These are phyloP conservation scores for Anser cygnoides DNA, from an alignment of 2,113 vertebrate genomes.

Conservation along the genomic window DNA sequence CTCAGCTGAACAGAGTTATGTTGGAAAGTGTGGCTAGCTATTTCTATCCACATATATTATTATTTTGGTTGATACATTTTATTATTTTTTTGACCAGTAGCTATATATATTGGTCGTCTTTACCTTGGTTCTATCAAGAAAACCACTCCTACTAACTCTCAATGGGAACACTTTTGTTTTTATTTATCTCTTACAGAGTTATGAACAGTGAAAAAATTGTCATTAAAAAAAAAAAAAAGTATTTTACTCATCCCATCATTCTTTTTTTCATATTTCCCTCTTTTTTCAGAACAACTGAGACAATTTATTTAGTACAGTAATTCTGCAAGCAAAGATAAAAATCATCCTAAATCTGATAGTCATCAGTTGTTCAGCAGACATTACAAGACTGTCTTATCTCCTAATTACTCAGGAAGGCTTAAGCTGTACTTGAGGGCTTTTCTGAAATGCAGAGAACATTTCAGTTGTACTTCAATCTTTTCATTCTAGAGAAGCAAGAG, in stretches of 20 bases:
- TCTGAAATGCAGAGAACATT: background rate
- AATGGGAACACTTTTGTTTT: background rate
- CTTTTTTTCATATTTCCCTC: background rate
- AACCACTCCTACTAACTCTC: background rate
- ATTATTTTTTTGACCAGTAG: background rate
- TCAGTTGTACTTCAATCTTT: background rate
- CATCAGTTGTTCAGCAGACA: background rate
- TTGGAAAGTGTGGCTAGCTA: background rate
- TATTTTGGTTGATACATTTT: background rate
- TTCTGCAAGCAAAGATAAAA: background rate
- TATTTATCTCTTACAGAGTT: background rate
- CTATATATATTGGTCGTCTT: background rate
- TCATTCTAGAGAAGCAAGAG: background rate
- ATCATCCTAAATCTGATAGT: background rate
- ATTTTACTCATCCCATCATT: background rate
- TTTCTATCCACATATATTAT: background rate
- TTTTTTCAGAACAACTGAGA: background rate
- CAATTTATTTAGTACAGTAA: background rate
- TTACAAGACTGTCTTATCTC: background rate
- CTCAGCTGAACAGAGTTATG: background rate
- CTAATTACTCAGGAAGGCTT: background rate
- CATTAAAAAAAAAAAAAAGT: background rate
- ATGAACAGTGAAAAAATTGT: background rate
- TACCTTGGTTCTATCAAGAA: background rate
- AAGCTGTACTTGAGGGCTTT: background rate